phyloP scores from a whole-genome alignment of 2,888 invertebrate species.

The Harpagoxenus sublaevis region DNA sequence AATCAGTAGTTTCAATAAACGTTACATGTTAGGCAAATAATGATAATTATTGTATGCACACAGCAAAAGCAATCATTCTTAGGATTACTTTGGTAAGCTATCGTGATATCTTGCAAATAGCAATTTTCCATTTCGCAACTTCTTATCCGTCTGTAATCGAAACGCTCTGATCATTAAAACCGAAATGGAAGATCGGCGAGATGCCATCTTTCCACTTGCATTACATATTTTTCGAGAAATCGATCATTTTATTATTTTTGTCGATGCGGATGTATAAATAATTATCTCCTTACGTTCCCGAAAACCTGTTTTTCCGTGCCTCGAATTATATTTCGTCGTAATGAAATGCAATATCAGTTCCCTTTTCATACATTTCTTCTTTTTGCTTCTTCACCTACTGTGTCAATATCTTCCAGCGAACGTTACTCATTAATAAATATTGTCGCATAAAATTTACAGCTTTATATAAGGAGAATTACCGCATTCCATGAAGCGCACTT shows the following conservation, averaged over 20 bases:
- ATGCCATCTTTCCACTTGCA: constrained; percentile 13
- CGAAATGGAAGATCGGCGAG: not conserved
- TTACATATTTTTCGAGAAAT: constrained; percentile 12
- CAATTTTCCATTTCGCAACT: constrained; percentile 2
- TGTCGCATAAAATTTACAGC: not conserved
- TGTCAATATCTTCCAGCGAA: not conserved
- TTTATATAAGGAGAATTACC: not conserved
- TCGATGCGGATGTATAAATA: not conserved
- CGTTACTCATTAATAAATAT: constrained; percentile 8
- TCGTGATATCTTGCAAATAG: not conserved
- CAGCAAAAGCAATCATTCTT: not conserved
- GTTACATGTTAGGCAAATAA: not conserved
- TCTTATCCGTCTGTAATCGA: not conserved
- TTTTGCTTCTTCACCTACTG: not conserved
- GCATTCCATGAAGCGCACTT: not conserved
- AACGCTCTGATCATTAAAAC: not conserved
- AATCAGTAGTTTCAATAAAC: not conserved
- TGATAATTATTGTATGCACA: not conserved
- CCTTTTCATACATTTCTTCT: not conserved
- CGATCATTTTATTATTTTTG: not conserved
- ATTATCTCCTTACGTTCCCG: not conserved
- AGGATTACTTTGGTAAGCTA: not conserved
- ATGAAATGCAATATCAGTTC: not conserved
- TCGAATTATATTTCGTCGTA: constrained; percentile 16
- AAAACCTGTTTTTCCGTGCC: not conserved